Base-by-base conservation (phyloP, 2,888 invertebrate species). In the Limnephilus rhombicus region DNA sequence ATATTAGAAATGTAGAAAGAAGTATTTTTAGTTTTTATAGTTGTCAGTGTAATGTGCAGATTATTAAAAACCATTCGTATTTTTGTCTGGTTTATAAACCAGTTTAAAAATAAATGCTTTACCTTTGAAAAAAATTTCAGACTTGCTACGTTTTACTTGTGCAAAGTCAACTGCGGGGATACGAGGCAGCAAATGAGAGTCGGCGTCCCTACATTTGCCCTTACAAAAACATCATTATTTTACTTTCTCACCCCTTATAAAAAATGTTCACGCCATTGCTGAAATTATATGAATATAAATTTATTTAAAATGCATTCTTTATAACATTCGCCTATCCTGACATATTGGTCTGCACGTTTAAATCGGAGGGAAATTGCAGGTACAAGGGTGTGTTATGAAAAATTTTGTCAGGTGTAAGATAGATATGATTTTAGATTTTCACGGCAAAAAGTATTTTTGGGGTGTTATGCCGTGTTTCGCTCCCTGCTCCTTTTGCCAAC, bases 151-250 rank as follows among this genome's bases (percentile, higher is more conserved):
- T 68, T 68, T 68, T 68, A 68, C 68, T 68, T 9, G 24, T 24
- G 7, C 68, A 68, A 68, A 68, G 2, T 24, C 68, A 68, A 68
- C 68, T 68, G n/a, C 24, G 68, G 24, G 68, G 24, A 68, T 68
- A 68, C 68, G 68, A 9, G 4, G 89, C 89, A 81, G 81, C 18
- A 89, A 82, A 89, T 89, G 89, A 89, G 82, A 24, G 68, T n/a
- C 68, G 68, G 68, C 88, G 88, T 88, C 68, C 49, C 90, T 90
- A 81, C 90, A 80, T 29, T 90, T n/a, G 29, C 81, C 81, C 49
- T 82, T 90, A 90, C 53, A 90, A 81, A 90, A 90, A 81, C 82
- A 90, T 90, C 90, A 90, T 90, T 81, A 90, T 90, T 90, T 90
- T 81, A 37, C 81, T 45, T 41, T 45, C 49, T 86, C 45, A 86